Base-by-base conservation (phyloP, 92 coral and sea anemone genomes). In the Paramuricea clavata region DNA sequence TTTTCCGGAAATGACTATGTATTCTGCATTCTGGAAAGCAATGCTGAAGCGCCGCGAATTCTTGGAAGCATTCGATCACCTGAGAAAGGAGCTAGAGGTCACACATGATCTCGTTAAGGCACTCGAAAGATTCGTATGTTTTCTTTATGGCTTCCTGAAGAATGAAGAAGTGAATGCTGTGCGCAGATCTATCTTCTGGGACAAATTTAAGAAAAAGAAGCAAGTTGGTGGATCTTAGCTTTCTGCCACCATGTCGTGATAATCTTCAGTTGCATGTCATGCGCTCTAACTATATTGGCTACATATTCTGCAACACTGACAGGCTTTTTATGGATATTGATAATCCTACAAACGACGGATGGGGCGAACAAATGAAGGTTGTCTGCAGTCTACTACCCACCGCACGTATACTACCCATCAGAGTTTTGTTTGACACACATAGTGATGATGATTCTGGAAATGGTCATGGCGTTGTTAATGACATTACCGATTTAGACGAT, bases 1-100 rank as follows among this genome's bases (percentile, higher is more conserved):
- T 67, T 82, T 65, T 27, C 86, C 42, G 86, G 77, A 19, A 82
- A 82, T 41, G 86, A 64, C 34, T 81, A 81, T 81, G 86, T 81
- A 26, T 81, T 36, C 25, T 28, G 86, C 75, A 16, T 54, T 41
- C 76, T 81, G 86, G 87, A 68, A 82, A 74, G 61, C 57, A 49
- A 49, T 74, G 56, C 56, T 74, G 21, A 42, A 74, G 70, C 70
- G 35, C 11, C 33, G 35, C 33, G 15, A 61, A 62, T 62, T 62
- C 70, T 62, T 62, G 70, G 70, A 62, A 26, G 34, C 70, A 62
- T 62, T 62, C 70, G 33, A 31, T 62, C 33, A 25, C 35, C 19
- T 62, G 70, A 31, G 70, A n/a, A 62, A 28, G 70, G 70, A 62
- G 33, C 70, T 62, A 62, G 70, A 62, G 35, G 70, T 62, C 70